phyloP scores from a whole-genome alignment of 1,140 invertebrate species.

The Palaemon carinicauda region DNA sequence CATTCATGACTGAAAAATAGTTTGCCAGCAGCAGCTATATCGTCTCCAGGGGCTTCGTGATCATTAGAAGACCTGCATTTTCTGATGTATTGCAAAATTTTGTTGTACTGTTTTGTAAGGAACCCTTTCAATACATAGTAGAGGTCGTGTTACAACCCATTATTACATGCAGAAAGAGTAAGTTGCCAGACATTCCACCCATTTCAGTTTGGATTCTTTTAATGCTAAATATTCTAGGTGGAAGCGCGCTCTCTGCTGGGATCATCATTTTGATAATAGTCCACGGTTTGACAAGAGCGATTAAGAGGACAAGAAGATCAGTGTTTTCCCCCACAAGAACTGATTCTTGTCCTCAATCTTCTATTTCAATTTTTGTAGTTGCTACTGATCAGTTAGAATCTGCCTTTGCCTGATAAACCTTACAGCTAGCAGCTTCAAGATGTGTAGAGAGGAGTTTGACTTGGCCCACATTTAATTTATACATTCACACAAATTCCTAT shows the following conservation, averaged over 20 bases:
- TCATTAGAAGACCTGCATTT: constrained; percentile 22
- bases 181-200: background rate
- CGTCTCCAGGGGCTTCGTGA: background rate
- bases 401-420: constrained; percentile 33
- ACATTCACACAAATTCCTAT: constrained; percentile 22
- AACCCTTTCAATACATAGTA: constrained; percentile 22
- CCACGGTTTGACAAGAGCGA: constrained; percentile 35
- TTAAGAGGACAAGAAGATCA: constrained; percentile 41
- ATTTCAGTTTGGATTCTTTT: constrained; percentile 14
- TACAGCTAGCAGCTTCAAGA: constrained; percentile 25
- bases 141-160: constrained; percentile 40
- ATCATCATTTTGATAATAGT: constrained; percentile 30
- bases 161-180: constrained; percentile 39
- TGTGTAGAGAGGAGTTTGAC: constrained; percentile 27
- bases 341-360: constrained; percentile 11
- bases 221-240: constrained; percentile 20
- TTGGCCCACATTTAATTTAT: constrained; percentile 14
- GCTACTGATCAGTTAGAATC: constrained; percentile 32
- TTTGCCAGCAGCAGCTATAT: background rate
- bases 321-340: constrained; percentile 46
- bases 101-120: constrained; percentile 27
- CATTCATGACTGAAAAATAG: no score
- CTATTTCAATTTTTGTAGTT: constrained; percentile 22
- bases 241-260: constrained; percentile 4
- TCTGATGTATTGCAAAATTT: background rate